Conservation (phyloP, 2,797 vertebrate genomes). For the Sternotherus odoratus region DNA sequence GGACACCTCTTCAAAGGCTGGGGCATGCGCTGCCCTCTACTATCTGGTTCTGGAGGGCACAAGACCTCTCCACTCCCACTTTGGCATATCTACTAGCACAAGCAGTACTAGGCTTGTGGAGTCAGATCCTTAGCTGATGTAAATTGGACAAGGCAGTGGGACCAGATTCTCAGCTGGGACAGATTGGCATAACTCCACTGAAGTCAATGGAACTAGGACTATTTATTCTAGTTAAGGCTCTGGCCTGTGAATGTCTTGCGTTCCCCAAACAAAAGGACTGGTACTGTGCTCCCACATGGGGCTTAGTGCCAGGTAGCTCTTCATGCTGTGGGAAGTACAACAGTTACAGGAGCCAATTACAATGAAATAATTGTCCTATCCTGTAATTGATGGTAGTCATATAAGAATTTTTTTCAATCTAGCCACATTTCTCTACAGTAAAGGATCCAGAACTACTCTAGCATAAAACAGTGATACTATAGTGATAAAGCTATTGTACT, state of each 20-base stretch:
- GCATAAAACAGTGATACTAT: not conserved
- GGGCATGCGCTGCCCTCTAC: not conserved
- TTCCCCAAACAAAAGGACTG: not conserved
- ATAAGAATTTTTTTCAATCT: not conserved
- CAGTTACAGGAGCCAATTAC: not conserved
- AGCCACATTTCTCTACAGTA: not conserved
- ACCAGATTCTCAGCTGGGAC: too few relatives aligned
- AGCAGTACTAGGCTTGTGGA: fast-evolving
- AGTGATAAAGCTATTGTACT: not conserved
- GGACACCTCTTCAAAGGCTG: not conserved
- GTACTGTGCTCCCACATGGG: not conserved
- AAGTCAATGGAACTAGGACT: not conserved
- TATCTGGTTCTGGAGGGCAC: not conserved
- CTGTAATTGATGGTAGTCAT: too few relatives aligned
- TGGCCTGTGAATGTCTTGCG: not conserved
- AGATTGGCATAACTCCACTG: too few relatives aligned
- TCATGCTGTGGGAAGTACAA: not conserved
- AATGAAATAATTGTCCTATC: not conserved
- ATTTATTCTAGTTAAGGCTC: not conserved
- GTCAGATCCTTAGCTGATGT: not conserved
- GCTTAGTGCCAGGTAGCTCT: not conserved
- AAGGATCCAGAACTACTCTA: not conserved
- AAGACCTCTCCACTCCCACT: fast-evolving
- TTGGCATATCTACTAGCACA: not conserved
- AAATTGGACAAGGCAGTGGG: not conserved